Conservation (phyloP, 92 coral and sea anemone species). For the Siderastrea radians region DNA sequence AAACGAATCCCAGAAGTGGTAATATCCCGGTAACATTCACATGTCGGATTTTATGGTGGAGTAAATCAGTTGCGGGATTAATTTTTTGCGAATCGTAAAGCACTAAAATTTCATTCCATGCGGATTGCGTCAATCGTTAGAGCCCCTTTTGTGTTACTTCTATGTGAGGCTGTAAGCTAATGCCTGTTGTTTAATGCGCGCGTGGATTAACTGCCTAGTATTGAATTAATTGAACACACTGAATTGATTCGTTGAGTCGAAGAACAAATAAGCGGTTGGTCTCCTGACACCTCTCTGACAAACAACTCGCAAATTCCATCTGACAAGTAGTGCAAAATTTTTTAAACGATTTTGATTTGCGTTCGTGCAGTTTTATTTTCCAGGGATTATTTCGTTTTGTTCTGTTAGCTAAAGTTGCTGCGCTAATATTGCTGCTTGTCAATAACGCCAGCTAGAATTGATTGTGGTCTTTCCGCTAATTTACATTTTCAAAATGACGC, state of each 20-base stretch:
- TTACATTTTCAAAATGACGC: background rate
- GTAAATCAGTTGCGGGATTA: no score
- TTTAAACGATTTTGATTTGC: constrained; percentile 11
- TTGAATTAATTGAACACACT: constrained; percentile 7
- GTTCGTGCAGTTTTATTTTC: background rate
- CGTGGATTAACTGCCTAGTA: background rate
- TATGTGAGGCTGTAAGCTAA: background rate
- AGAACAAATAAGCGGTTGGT: constrained; percentile 14
- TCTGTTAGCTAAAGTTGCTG: background rate
- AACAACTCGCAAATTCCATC: background rate
- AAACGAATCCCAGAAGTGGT: no score
- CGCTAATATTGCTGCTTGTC: background rate
- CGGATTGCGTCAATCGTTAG: no score
- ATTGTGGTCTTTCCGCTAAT: background rate
- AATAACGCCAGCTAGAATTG: background rate
- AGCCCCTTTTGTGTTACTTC: no score
- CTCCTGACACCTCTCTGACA: constrained; percentile 11
- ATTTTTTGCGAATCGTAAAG: no score
- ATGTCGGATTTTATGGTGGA: no score
- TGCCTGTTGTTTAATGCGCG: background rate
- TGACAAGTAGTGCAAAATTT: background rate
- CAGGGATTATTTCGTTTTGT: background rate
- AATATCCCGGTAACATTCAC: no score
- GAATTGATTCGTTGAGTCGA: constrained; percentile 9
- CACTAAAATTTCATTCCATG: no score